Evolutionary conservation across 2,888 invertebrate species (phyloP).

Genomic region (Byasa hedistus): DNA sequence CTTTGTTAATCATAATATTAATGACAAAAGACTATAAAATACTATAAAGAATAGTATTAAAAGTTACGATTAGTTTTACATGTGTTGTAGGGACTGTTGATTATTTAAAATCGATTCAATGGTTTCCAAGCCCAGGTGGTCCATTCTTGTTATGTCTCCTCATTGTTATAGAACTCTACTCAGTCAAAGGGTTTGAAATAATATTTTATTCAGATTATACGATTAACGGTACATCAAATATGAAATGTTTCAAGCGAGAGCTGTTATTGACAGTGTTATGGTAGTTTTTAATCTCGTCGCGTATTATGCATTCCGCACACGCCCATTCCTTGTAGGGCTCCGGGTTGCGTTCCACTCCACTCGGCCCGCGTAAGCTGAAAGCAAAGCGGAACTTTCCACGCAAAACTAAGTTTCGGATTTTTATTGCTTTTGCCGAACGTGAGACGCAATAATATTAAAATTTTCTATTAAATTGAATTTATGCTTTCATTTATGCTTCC

Average conservation of each 20-base stretch:
- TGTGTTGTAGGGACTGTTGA: too few relatives aligned
- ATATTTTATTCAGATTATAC: too few relatives aligned
- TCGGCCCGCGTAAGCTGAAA: conserved; percentile 61
- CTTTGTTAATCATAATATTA: too few relatives aligned
- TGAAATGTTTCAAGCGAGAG: conserved; percentile 36
- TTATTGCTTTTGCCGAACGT: conserved; percentile 77
- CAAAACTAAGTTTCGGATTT: conserved; percentile 74
- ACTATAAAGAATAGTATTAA: too few relatives aligned
- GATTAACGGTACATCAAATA: too few relatives aligned
- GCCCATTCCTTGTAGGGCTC: conserved; percentile 75
- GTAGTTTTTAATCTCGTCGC: conserved; percentile 77
- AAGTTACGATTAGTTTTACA: too few relatives aligned
- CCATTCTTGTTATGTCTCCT: too few relatives aligned
- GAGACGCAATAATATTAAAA: conserved; percentile 73
- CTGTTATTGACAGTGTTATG: conserved; percentile 72
- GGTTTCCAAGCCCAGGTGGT: too few relatives aligned
- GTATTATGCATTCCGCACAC: conserved; percentile 77
- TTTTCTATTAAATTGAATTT: conserved; percentile 48
- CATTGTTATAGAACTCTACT: too few relatives aligned
- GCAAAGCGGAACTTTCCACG: conserved; percentile 70
- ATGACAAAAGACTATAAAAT: too few relatives aligned
- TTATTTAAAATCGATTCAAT: too few relatives aligned
- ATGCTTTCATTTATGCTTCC: conserved; percentile 37
- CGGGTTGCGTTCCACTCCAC: conserved; percentile 63
- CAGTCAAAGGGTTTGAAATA: too few relatives aligned